These are phyloP conservation scores for Drosophila murphyi DNA, from an alignment of 1,140 invertebrate genomes.

Conservation along the genomic window DNA sequence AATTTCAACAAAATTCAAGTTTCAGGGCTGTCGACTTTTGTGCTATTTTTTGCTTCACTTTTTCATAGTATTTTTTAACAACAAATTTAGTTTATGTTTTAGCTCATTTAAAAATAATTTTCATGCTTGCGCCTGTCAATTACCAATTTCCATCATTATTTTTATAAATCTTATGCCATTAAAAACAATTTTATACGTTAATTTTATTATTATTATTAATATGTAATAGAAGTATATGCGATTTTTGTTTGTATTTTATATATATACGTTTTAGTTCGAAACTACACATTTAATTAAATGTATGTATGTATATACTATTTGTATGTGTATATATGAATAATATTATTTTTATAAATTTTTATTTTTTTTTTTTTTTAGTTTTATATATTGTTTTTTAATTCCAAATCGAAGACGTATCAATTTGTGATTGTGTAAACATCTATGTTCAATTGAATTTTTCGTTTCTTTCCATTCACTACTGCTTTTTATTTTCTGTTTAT, in stretches of 20 bases:
- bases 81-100: slow-evolving; percentile 24
- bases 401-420: slow-evolving; percentile 45
- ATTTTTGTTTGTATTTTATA: slow-evolving; percentile 14
- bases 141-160: not conserved
- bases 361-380: not conserved
- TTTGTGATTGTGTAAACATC: slow-evolving; percentile 33
- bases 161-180: slow-evolving; percentile 40
- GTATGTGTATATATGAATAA: slow-evolving; percentile 16
- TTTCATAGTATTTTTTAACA: slow-evolving; percentile 9
- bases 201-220: slow-evolving; percentile 20
- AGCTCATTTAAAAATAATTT: slow-evolving; percentile 15
- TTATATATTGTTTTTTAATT: slow-evolving; percentile 3
- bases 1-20: slow-evolving; percentile 45
- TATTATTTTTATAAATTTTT: slow-evolving; percentile 15
- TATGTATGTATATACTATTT: slow-evolving; percentile 25
- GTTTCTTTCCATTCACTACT: not conserved
- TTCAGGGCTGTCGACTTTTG: slow-evolving; percentile 36
- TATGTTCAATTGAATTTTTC: slow-evolving; percentile 6
- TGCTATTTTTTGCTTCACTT: slow-evolving; percentile 20
- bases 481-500: not conserved
- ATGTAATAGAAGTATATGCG: slow-evolving; percentile 45
- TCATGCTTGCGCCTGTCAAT: not conserved
- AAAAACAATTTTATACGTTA: slow-evolving; percentile 37
- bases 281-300: slow-evolving; percentile 53
- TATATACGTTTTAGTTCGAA: slow-evolving; percentile 36